Evolutionary conservation across 2,113 vertebrate species (phyloP).

Genomic region (Variabilichromis moorii): DNA sequence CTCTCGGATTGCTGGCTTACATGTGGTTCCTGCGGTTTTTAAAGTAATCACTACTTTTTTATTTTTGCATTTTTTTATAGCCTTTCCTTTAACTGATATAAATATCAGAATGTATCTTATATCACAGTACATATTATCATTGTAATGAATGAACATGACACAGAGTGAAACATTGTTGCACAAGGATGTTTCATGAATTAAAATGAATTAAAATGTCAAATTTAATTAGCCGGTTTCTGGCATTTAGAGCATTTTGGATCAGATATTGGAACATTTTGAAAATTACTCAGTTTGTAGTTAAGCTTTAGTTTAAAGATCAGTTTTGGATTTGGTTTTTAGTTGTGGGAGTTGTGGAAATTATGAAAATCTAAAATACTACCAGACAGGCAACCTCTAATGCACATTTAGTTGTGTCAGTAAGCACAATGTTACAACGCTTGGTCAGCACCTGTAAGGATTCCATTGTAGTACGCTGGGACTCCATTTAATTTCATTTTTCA

Average conservation of each 20-base stretch:
- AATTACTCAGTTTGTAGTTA: not conserved
- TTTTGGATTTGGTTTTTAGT: not conserved
- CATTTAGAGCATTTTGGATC: not conserved
- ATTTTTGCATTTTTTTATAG: not conserved
- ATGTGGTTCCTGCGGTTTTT: not conserved
- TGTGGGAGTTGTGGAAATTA: not conserved
- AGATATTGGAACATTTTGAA: not conserved
- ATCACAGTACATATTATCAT: not conserved
- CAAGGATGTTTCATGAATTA: not conserved
- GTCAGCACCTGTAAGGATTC: rapidly evolving
- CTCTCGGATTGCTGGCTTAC: not conserved
- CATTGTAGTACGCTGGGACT: not conserved
- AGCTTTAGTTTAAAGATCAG: not conserved
- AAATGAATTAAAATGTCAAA: not conserved
- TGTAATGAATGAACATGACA: not conserved
- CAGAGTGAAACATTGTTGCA: not conserved
- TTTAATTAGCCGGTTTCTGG: not conserved
- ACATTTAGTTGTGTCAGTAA: not conserved
- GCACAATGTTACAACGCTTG: not conserved
- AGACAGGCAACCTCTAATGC: not conserved
- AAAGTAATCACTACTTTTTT: not conserved
- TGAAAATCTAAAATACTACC: not conserved
- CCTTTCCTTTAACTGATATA: not conserved
- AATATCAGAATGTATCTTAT: not conserved
- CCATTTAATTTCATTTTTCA: not conserved